Percentiles rank a stretch among this genome's conserved stretches.
These are phyloP conservation scores for Dryomyza anilis DNA, from an alignment of 2,888 invertebrate genomes.

Conservation along the genomic window DNA sequence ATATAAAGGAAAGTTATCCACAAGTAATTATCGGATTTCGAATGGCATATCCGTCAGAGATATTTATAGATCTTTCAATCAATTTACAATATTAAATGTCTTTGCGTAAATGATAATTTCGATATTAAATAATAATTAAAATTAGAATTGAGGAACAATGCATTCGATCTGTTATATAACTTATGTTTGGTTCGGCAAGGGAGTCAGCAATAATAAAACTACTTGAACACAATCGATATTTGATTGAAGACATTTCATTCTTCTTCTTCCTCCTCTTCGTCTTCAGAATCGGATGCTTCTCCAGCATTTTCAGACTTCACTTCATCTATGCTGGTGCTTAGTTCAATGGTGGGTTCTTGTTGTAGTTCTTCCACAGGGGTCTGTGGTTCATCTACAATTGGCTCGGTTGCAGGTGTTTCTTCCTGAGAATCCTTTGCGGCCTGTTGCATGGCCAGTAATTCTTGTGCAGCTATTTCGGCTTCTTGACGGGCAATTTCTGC, in stretches of 20 bases:
- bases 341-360: slow-evolving; percentile 45
- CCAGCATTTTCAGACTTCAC: slow-evolving; percentile 33
- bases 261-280: slow-evolving; percentile 43
- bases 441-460: slow-evolving; percentile 60
- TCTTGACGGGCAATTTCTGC: slow-evolving; percentile 71
- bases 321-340: slow-evolving; percentile 42
- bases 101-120: background rate
- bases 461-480: slow-evolving; percentile 67
- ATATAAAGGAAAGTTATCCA: slow-evolving; percentile 1
- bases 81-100: background rate
- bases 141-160: background rate
- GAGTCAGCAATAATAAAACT: background rate
- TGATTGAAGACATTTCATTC: background rate
- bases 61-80: background rate
- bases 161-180: background rate
- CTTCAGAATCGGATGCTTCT: slow-evolving; percentile 40
- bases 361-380: slow-evolving; percentile 43
- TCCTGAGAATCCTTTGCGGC: slow-evolving; percentile 40
- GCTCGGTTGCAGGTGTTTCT: slow-evolving; percentile 45
- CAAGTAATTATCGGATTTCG: too few relatives aligned
- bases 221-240: slow-evolving; percentile 19
- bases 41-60: too few relatives aligned
- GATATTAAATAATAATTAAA: background rate
- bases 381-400: slow-evolving; percentile 61
- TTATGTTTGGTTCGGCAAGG: slow-evolving; percentile 2